Evolutionary conservation across 2,888 invertebrate species (phyloP), one percentile per base, ranked within the genome.

Genomic region (Drosophila peninsularis): DNA sequence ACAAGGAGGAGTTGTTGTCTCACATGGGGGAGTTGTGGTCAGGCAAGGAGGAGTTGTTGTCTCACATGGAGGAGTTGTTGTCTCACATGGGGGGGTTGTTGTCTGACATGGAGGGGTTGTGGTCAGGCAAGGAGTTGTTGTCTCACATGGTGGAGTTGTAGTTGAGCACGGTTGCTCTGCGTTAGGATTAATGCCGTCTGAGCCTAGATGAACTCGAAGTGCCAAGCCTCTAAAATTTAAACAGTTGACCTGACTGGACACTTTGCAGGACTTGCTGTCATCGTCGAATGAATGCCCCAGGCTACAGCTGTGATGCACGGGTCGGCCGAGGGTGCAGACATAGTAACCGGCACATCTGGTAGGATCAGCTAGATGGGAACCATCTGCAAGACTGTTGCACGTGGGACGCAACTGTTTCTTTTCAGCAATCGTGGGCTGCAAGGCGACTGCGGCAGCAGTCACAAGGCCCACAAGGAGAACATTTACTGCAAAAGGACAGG

Each of bases 381-480:
- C 78, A 37, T 78, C 65, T 7, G 44, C 45, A 9, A 47, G 44
- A 7, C n/a, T 57, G 14, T 62, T 44, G 34, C 78, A 78, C 56
- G 55, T 76, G 32, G 64, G 60, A 9, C 62, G 69, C 24, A 56
- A 13, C n/a, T 30, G 39, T 32, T 5, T 32, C 44, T 52, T 41
- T 6, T 50, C 36, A 41, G 68, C 78, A 39, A 45, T 36, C 7
- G 62, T 60, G 17, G 66, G 30, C 37, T 61, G 39, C 13, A 56
- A 41, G 10, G 42, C 49, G 10, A 69, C 54, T 19, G 53, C 62
- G 21, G 47, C 63, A 19, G 67, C 30, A n/a, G 75, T 73, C 63
- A 63, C 75, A 19, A 75, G 47, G 56, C 68, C 64, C 54, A 71
- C 47, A 47, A 82, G 53, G 24, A 82, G 21, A 32, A 76, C 21